Evolutionary conservation across 2,888 invertebrate genomes (phyloP), one percentile per base, ranked within the genome.

Genomic region (Pseudeuparius sepicola): DNA sequence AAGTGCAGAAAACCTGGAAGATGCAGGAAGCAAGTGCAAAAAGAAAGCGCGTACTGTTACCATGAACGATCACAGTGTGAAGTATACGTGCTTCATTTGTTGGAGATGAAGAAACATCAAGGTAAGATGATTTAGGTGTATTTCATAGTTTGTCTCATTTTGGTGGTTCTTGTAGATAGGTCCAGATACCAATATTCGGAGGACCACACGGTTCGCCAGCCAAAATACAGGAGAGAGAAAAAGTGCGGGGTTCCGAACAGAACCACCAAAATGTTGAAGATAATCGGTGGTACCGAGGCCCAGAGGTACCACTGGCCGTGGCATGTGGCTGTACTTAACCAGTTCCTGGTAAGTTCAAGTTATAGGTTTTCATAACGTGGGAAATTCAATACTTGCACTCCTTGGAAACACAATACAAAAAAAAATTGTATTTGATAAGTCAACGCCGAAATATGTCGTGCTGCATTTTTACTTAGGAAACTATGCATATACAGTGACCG

Each of bases 261-360:
- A 31, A 57, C 51, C 37, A 44, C 51, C 10, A 52, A 45, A 37
- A 75, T 78, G 76, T 65, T 84, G 39, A 74, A 83, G 47, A 92
- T 93, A 40, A 85, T 93, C 36, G 93, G 93, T 0, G 93, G 93
- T 1, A 68, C 75, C 33, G 80, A 85, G 24, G 73, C 88, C 0
- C 67, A 72, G 7, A 79, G 75, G 30, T 84, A 88, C 23, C 82
- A 81, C 54, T 94, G 93, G 92, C 89, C 90, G 1, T 93, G 93
- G 92, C 90, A 92, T 65, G 89, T 88, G 12, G 90, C 86, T 32
- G 77, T 94, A 33, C 70, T 93, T 39, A 92, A 90, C 60, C 71
- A 80, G 53, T 79, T 75, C 59, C 78, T 78, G 69, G 86, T 84
- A 62, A 57, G 61, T 54, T 32, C 20, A n/a, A n/a, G n/a, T n/a